Evolutionary conservation across 2,888 invertebrate species (phyloP).

Genomic region (Melipona beecheii): DNA sequence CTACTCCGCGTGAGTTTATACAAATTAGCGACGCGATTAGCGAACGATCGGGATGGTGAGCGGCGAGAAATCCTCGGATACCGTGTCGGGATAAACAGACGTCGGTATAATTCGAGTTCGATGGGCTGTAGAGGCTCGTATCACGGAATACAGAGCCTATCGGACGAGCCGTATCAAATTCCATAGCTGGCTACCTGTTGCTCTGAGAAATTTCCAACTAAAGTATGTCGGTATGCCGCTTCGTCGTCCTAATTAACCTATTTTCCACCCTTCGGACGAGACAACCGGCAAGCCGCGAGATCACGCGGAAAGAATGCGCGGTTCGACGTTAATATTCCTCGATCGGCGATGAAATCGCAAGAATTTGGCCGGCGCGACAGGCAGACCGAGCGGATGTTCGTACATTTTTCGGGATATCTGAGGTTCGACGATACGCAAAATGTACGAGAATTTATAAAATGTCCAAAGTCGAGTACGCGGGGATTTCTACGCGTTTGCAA

Average conservation of each 20-base stretch:
- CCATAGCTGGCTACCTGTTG: slow-evolving; percentile 60
- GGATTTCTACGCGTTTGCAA: no score
- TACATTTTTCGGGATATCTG: no score
- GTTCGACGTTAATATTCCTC: no score
- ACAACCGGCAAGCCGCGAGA: slow-evolving; percentile 25
- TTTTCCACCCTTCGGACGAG: slow-evolving; percentile 25
- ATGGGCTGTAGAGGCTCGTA: slow-evolving; percentile 6
- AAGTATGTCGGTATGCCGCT: slow-evolving; percentile 56
- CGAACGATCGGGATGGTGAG: not conserved
- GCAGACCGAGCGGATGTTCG: no score
- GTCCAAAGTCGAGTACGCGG: no score
- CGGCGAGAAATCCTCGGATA: not conserved
- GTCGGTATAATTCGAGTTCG: slow-evolving; percentile 38
- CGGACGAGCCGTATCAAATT: slow-evolving; percentile 58
- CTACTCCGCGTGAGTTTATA: not conserved
- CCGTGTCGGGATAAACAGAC: not conserved
- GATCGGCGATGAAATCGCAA: no score
- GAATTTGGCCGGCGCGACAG: no score
- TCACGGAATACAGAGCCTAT: slow-evolving; percentile 48
- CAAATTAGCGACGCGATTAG: slow-evolving; percentile 13
- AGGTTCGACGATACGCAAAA: no score
- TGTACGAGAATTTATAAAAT: no score
- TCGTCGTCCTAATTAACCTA: slow-evolving; percentile 54
- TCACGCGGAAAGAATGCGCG: not conserved
- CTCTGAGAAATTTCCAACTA: slow-evolving; percentile 57